A percentile compares a stretch with the other conserved stretches of the same genome.
Conservation (phyloP, 2,888 invertebrate genomes). For the Leucozona laternaria region DNA sequence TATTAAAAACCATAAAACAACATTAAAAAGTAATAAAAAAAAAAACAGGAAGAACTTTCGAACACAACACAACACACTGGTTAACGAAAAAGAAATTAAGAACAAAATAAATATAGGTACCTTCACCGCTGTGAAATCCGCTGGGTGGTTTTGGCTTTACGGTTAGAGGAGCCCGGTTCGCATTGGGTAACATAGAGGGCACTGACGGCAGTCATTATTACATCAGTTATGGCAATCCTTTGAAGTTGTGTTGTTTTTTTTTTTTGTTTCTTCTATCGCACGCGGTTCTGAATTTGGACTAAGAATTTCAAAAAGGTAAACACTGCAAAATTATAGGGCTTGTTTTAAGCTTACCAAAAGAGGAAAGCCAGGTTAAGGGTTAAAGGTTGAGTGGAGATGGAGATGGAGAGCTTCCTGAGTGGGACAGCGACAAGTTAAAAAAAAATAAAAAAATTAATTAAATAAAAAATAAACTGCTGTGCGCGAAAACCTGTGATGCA, state of each 20-base stretch:
- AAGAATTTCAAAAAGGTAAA: conserved; percentile 20
- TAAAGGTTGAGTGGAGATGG: conserved; percentile 39
- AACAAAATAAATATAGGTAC: neutral
- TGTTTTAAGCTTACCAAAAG: neutral
- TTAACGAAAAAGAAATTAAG: neutral
- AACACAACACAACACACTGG: conserved; percentile 46
- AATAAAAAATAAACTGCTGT: neutral
- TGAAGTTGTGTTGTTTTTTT: neutral
- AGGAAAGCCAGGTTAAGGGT: conserved; percentile 35
- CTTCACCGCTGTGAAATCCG: neutral
- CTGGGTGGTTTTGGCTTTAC: conserved; percentile 30
- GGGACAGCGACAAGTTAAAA: conserved; percentile 5
- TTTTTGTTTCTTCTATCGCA: neutral
- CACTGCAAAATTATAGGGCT: conserved; percentile 30
- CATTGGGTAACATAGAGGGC: conserved; percentile 8
- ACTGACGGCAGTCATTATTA: conserved; percentile 71
- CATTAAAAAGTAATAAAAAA: conserved; percentile 64
- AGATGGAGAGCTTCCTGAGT: conserved; percentile 16
- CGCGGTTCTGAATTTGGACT: conserved; percentile 7
- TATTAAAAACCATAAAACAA: conserved; percentile 73
- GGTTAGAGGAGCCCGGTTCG: conserved; percentile 32
- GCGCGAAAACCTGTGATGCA: conserved; percentile 34
- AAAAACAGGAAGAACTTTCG: conserved; percentile 36
- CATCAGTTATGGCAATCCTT: conserved; percentile 63
- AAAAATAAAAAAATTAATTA: conserved; percentile 4